Evolutionary conservation across 2,113 vertebrate species (phyloP).

Genomic region (Ailurus styani): DNA sequence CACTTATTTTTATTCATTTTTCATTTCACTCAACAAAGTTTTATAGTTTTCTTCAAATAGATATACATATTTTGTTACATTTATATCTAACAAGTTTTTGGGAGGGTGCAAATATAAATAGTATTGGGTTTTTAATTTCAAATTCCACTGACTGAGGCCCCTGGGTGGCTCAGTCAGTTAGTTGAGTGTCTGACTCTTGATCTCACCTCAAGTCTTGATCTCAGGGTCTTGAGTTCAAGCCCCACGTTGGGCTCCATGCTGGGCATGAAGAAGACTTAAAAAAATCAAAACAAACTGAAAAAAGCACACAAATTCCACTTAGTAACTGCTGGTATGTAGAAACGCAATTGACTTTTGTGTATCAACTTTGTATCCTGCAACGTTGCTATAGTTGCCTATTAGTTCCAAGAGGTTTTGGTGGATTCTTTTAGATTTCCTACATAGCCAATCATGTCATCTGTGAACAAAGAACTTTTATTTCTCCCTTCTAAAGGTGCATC

Average conservation of each 20-base stretch:
- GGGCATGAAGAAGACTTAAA: not conserved
- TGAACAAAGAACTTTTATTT: not conserved
- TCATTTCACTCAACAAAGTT: not conserved
- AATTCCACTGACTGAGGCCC: not conserved
- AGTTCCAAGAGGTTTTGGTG: not conserved
- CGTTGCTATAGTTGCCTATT: not conserved
- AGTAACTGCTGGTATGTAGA: not conserved
- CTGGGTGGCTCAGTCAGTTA: not conserved
- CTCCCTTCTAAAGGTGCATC: not conserved
- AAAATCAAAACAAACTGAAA: not conserved
- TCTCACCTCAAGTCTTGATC: not conserved
- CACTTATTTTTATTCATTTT: not conserved
- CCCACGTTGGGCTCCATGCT: not conserved
- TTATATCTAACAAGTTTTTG: not conserved
- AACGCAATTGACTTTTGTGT: not conserved
- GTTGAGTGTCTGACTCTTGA: not conserved
- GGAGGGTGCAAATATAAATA: not conserved
- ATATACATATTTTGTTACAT: not conserved
- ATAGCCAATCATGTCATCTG: not conserved
- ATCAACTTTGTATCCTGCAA: not conserved
- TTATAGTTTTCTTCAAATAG: not conserved
- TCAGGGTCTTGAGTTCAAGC: not conserved
- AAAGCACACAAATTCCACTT: not conserved
- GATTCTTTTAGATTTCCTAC: not conserved
- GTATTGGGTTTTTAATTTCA: not conserved